These are phyloP conservation scores for Heterocephalus glaber DNA, from an alignment of 2,113 vertebrate species.

Conservation along the genomic window DNA sequence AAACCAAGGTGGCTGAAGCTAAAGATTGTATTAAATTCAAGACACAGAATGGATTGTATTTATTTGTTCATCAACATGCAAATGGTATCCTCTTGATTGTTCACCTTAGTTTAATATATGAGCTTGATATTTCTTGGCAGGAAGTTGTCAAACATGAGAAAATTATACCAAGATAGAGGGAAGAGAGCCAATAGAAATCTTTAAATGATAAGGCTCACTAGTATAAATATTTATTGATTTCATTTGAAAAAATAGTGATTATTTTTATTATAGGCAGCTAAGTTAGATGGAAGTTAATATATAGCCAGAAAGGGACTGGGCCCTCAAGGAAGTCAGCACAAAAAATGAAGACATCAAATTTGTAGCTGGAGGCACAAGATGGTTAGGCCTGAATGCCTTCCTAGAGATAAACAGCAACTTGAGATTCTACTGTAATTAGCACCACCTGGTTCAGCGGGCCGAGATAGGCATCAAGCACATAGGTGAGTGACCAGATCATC, in stretches of 20 bases:
- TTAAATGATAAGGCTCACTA: not conserved
- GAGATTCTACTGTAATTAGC: not conserved
- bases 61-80: constrained; percentile 40
- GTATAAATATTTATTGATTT: constrained; percentile 53
- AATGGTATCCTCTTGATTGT: not conserved
- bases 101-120: constrained; percentile 37
- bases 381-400: not conserved
- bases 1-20: not conserved
- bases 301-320: not conserved
- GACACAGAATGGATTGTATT: constrained; percentile 9
- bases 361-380: not conserved
- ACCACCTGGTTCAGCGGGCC: not conserved
- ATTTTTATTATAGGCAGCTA: not conserved
- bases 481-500: not conserved
- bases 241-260: constrained; percentile 28
- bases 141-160: not conserved
- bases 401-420: not conserved
- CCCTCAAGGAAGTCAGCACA: not conserved
- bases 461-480: not conserved
- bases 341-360: not conserved
- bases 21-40: constrained; percentile 43
- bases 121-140: constrained; percentile 52
- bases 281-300: not conserved
- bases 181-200: not conserved
- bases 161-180: constrained; percentile 16